Percentiles rank a stretch among this genome's conserved stretches.
Conservation (phyloP, 2,888 invertebrate genomes). For the Tetropium fuscum region DNA sequence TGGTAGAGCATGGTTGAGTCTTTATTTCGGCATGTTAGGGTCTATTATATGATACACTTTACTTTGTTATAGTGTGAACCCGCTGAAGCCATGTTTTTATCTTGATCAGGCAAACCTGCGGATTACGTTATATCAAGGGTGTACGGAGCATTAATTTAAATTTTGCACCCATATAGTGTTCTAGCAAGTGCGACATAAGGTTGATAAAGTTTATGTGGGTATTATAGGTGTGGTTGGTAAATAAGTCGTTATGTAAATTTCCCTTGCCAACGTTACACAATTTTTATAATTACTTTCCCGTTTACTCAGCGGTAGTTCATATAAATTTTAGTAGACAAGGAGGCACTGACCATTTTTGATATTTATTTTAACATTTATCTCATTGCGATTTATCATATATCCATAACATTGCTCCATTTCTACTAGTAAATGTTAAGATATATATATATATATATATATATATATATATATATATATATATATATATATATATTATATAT, state of each 20-base stretch:
- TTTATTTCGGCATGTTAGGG: slow-evolving; percentile 5
- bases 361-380: no score
- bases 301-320: slow-evolving; percentile 1
- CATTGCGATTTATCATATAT: no score
- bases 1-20: background rate
- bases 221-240: slow-evolving; percentile 15
- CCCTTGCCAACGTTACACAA: background rate
- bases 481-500: no score
- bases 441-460: no score
- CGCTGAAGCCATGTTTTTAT: slow-evolving; percentile 19
- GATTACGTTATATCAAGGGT: slow-evolving; percentile 20
- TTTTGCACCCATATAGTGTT: slow-evolving; percentile 11
- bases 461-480: no score
- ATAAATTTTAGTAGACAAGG: no score
- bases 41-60: slow-evolving; percentile 21
- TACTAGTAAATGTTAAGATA: no score
- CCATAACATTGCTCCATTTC: no score
- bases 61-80: slow-evolving; percentile 21
- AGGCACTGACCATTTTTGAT: no score
- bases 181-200: slow-evolving; percentile 10
- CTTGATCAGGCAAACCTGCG: slow-evolving; percentile 18
- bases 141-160: slow-evolving; percentile 16
- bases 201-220: slow-evolving; percentile 13
- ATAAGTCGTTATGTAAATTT: slow-evolving; percentile 16
- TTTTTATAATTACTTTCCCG: slow-evolving; percentile 15